These are phyloP conservation scores for Botia kubotai DNA, from an alignment of 2,797 vertebrate genomes.

Conservation along the genomic window DNA sequence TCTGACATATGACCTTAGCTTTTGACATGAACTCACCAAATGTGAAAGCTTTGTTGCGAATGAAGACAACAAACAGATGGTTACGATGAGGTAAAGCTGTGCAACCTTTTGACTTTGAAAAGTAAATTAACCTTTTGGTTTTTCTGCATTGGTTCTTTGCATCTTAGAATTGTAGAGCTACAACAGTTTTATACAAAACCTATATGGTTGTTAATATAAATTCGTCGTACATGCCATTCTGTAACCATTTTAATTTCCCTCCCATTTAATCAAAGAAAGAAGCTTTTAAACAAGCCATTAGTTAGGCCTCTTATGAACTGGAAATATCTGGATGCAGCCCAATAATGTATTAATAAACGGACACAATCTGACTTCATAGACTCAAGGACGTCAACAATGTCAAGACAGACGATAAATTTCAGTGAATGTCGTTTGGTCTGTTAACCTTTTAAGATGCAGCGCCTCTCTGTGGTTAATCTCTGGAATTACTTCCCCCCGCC, in stretches of 20 bases:
- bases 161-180: background rate
- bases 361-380: background rate
- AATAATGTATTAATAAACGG: background rate
- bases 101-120: constrained; percentile 23
- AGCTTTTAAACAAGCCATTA: background rate
- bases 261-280: background rate
- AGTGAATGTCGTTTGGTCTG: background rate
- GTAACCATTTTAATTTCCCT: background rate
- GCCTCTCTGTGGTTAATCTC: constrained; percentile 68
- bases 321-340: background rate
- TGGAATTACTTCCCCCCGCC: background rate
- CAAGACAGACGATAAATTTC: background rate
- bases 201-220: background rate
- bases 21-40: constrained; percentile 35
- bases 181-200: background rate
- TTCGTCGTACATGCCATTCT: background rate
- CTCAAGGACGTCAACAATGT: background rate
- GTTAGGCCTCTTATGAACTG: background rate
- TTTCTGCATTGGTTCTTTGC: background rate
- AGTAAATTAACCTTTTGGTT: background rate
- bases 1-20: constrained; percentile 14
- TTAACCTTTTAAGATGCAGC: constrained; percentile 44
- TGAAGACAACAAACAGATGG: constrained; percentile 63
- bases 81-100: constrained; percentile 41
- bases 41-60: constrained; percentile 2